Conservation (phyloP, 2,888 invertebrate genomes). For the Parochlus steinenii region DNA sequence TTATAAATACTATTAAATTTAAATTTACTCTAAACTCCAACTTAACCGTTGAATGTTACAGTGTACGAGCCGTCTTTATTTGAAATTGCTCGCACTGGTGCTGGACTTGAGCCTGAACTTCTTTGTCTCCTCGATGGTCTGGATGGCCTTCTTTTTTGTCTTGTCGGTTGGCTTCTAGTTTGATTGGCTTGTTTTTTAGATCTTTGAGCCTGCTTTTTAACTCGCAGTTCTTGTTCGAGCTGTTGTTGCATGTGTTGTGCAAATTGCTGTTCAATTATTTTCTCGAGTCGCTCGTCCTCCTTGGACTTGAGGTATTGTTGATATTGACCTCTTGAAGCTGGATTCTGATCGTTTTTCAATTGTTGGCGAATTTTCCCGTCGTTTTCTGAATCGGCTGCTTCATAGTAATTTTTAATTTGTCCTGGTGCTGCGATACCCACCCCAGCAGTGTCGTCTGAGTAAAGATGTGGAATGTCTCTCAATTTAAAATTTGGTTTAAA, state of each 20-base stretch:
- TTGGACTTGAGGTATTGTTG: slow-evolving; percentile 10
- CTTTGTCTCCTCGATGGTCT: background rate
- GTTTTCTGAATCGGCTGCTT: background rate
- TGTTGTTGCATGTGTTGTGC: slow-evolving; percentile 10
- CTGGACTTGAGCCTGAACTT: background rate
- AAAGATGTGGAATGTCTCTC: slow-evolving; percentile 8
- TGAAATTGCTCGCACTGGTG: slow-evolving; percentile 4
- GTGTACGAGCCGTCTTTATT: slow-evolving; percentile 8
- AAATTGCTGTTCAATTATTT: slow-evolving; percentile 10
- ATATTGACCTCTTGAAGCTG: slow-evolving; percentile 10
- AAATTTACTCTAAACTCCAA: background rate
- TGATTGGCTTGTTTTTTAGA: slow-evolving; percentile 1
- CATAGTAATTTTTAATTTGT: slow-evolving; percentile 8
- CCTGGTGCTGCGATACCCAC: slow-evolving; percentile 7
- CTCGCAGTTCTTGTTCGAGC: slow-evolving; percentile 3
- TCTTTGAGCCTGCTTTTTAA: slow-evolving; percentile 2
- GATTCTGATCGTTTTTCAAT: slow-evolving; percentile 3
- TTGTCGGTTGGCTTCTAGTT: background rate
- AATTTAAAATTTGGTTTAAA: slow-evolving; percentile 11
- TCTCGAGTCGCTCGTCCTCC: slow-evolving; percentile 12
- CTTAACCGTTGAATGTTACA: slow-evolving; percentile 8
- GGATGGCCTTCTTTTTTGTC: slow-evolving; percentile 7
- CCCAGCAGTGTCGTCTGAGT: slow-evolving; percentile 3
- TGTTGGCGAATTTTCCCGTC: slow-evolving; percentile 1
- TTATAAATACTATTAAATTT: too few species aligned